phyloP scores from a whole-genome alignment of 1,140 invertebrate species.

The Heterodera carotae region DNA sequence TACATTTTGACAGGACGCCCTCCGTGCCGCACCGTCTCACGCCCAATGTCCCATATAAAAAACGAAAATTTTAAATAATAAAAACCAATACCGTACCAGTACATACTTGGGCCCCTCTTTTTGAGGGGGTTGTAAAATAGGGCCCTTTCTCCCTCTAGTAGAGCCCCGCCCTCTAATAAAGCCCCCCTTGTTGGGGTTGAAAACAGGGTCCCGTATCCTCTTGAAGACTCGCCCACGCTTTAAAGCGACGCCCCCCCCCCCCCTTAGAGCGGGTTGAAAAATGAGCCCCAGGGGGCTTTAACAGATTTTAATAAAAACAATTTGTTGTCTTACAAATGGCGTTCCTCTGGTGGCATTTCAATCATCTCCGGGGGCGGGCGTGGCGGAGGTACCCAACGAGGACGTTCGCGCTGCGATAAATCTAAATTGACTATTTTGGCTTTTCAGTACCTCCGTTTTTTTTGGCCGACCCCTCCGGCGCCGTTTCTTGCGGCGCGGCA shows the following conservation, averaged over 20 bases:
- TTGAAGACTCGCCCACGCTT: too few relatives aligned
- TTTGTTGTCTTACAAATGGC: neutral
- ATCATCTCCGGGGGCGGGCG: constrained; percentile 42
- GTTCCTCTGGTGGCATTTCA: constrained; percentile 45
- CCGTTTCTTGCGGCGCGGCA: neutral
- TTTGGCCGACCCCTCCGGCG: neutral
- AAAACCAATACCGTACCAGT: too few relatives aligned
- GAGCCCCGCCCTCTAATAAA: too few relatives aligned
- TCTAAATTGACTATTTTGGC: neutral
- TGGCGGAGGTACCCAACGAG: constrained; percentile 32
- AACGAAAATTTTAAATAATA: neutral
- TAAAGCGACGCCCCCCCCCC: too few relatives aligned
- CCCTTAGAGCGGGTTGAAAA: too few relatives aligned
- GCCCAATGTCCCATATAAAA: constrained; percentile 40
- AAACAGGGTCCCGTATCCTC: too few relatives aligned
- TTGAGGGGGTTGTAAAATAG: too few relatives aligned
- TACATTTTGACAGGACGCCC: constrained; percentile 41
- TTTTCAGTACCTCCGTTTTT: neutral
- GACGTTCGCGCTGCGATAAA: neutral
- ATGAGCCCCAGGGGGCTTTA: too few relatives aligned
- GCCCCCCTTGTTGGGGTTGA: too few relatives aligned
- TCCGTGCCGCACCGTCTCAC: constrained; percentile 40
- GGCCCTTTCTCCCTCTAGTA: too few relatives aligned
- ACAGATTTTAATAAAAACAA: too few relatives aligned
- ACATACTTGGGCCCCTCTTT: too few relatives aligned